A percentile compares a stretch with the other conserved stretches of the same genome.
phyloP scores from a whole-genome alignment of 2,113 vertebrate genomes.

The Acrocephalus arundinaceus region DNA sequence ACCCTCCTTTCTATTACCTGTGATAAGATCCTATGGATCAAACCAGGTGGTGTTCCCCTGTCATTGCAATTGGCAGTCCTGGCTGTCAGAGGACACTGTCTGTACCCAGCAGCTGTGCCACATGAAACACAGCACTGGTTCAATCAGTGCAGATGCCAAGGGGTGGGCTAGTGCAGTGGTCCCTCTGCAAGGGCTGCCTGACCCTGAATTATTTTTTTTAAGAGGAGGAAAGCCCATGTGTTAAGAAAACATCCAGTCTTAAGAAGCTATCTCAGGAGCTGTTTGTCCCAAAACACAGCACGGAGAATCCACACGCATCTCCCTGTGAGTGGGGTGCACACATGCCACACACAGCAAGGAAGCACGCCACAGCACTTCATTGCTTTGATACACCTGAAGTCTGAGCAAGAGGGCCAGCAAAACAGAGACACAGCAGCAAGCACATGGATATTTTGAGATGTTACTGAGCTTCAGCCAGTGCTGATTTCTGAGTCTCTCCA shows the following conservation, averaged over 20 bases:
- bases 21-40: background rate
- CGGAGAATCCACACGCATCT: rapidly evolving
- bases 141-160: rapidly evolving
- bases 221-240: background rate
- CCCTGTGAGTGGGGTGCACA: background rate
- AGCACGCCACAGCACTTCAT: background rate
- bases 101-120: background rate
- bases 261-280: background rate
- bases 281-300: background rate
- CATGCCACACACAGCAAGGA: background rate
- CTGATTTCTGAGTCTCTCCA: background rate
- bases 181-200: background rate
- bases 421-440: background rate
- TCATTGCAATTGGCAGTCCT: background rate
- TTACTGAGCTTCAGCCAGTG: background rate
- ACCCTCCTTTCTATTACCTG: background rate
- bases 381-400: background rate
- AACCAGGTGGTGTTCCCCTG: background rate
- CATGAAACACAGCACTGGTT: background rate
- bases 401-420: background rate
- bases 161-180: background rate
- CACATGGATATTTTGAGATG: background rate
- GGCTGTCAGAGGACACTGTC: background rate
- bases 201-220: background rate
- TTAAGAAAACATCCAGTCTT: background rate